Evolutionary conservation across 1,140 invertebrate species (phyloP), one percentile per base, ranked within the genome.

Genomic region (Phymorhynchus buccinoides): DNA sequence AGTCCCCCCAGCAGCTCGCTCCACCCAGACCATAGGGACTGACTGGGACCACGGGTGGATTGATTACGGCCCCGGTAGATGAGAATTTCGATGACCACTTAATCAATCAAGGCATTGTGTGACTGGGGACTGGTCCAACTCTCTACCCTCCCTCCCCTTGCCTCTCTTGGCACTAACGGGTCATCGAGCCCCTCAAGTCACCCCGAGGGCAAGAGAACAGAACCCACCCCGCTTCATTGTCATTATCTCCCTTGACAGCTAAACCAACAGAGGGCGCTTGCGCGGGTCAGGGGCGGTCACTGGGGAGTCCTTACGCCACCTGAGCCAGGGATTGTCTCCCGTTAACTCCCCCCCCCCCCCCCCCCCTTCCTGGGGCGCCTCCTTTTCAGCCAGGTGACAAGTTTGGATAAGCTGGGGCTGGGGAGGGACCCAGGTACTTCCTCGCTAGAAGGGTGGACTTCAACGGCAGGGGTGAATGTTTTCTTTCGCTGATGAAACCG

Each of bases 231-330:
- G 73, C 73, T n/a, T 75, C 73, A 75, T 75, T 75, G 27, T 39
- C n/a, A 79, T 79, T 79, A 79, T 79, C 77, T 79, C 77, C 75
- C 42, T 52, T 79, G 77, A 56, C 77, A 79, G 42, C 37, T 2
- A 41, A 39, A 41, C 73, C 9, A 75, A 75, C 73, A 75, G 56
- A 62, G 14, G n/a, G 37, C 68, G 32, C 4, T 14, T 41, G 73
- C 12, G 39, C 35, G 73, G 35, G 14, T 41, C 14, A 41, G 37
- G 18, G 35, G 73, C 37, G 73, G 73, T 41, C 73, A 41, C 73
- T 41, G 37, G 73, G 73, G 73, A 41, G 35, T 75, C 32, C 73
- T 27, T 27, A 16, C 4, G 37, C 37, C 32, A 75, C 56, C 56
- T 62, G 56, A 22, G 56, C 56, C 12, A 4, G 22, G 12, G 3